These are phyloP conservation scores for Drosophila ochracea DNA, from an alignment of 2,888 invertebrate genomes.

Conservation along the genomic window DNA sequence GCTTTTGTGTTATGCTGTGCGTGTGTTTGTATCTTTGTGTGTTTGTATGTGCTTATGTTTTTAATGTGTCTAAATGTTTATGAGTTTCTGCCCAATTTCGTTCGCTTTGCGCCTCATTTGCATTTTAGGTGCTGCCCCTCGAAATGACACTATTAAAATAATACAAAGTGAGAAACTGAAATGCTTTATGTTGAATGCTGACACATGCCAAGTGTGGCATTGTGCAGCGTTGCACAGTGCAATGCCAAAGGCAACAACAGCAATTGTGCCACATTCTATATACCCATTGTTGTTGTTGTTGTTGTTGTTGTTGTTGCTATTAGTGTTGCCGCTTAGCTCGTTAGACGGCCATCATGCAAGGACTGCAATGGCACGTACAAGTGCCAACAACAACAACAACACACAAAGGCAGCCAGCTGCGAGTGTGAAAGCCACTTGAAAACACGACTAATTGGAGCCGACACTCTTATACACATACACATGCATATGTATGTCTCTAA, in stretches of 20 bases:
- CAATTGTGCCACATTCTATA: slow-evolving; percentile 59
- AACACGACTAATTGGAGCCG: slow-evolving; percentile 75
- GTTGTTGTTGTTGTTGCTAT: slow-evolving; percentile 35
- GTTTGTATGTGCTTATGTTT: slow-evolving; percentile 9
- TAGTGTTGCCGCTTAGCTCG: slow-evolving; percentile 63
- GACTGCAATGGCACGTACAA: slow-evolving; percentile 61
- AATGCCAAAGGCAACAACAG: slow-evolving; percentile 54
- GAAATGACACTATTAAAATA: slow-evolving; percentile 59
- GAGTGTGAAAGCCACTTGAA: slow-evolving; percentile 69
- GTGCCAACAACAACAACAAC: slow-evolving; percentile 28
- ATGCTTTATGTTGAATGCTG: slow-evolving; percentile 58
- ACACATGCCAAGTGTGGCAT: slow-evolving; percentile 65
- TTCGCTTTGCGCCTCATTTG: slow-evolving; percentile 59
- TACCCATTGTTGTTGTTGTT: slow-evolving; percentile 23
- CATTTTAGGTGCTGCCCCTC: slow-evolving; percentile 39
- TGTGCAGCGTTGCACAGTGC: slow-evolving; percentile 27
- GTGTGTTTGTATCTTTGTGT: not conserved
- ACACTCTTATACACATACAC: slow-evolving; percentile 38
- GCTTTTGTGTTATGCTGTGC: not conserved
- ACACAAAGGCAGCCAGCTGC: slow-evolving; percentile 30
- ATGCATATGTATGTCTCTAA: not conserved
- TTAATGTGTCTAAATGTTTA: slow-evolving; percentile 54
- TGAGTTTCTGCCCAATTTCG: slow-evolving; percentile 23
- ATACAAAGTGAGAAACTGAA: slow-evolving; percentile 33
- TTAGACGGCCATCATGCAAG: slow-evolving; percentile 60